These are phyloP conservation scores for Aphelinus certus DNA, from an alignment of 1,140 invertebrate genomes.

Conservation along the genomic window DNA sequence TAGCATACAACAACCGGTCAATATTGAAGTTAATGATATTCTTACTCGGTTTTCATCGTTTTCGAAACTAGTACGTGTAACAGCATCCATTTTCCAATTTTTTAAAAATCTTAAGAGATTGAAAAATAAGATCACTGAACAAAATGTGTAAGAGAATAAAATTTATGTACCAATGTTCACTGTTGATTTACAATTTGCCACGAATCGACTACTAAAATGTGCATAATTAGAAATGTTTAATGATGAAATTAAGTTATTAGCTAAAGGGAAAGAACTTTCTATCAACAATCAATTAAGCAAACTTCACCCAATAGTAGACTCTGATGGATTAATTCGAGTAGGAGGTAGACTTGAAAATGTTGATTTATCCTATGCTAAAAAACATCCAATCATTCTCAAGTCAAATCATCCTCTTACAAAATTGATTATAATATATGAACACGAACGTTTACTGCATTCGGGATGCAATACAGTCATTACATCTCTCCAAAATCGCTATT, in stretches of 20 bases:
- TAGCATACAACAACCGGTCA: too few relatives aligned
- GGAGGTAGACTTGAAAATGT: slow-evolving; percentile 44
- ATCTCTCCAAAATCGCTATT: background rate
- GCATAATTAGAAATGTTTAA: background rate
- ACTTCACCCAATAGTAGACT: slow-evolving; percentile 43
- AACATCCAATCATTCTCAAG: slow-evolving; percentile 45
- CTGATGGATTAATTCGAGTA: slow-evolving; percentile 38
- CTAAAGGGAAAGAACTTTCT: background rate
- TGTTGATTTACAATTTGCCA: background rate
- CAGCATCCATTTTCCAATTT: too few relatives aligned
- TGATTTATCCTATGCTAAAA: slow-evolving; percentile 38
- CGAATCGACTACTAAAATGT: background rate
- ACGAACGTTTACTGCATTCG: background rate
- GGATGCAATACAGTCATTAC: background rate
- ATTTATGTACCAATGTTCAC: background rate
- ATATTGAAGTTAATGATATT: too few relatives aligned
- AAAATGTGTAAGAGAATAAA: too few relatives aligned
- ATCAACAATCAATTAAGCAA: background rate
- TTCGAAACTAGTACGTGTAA: too few relatives aligned
- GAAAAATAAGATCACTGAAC: too few relatives aligned
- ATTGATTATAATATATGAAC: background rate
- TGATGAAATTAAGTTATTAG: background rate
- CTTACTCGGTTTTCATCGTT: too few relatives aligned
- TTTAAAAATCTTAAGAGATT: too few relatives aligned
- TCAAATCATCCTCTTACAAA: background rate